Percentiles rank a stretch among this genome's conserved stretches.
phyloP scores from a whole-genome alignment of 2,113 vertebrate genomes.

The Mormoops blainvillei region DNA sequence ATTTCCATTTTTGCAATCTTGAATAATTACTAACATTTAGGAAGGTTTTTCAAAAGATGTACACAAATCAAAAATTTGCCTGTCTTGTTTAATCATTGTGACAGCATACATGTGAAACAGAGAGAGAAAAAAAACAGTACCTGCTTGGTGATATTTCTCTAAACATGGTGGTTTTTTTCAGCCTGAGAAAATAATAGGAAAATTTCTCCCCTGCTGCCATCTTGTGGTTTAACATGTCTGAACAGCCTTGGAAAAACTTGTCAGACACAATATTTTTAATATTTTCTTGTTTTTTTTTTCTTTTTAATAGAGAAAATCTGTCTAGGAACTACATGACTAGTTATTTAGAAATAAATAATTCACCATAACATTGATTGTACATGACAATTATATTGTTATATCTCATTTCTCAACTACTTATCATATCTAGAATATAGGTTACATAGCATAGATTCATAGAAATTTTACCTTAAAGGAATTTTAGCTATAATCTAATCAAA shows the following conservation, averaged over 20 bases:
- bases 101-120: neutral
- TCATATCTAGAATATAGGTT: neutral
- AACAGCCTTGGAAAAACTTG: neutral
- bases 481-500: neutral
- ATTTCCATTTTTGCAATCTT: neutral
- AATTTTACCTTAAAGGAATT: neutral
- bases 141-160: neutral
- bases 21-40: neutral
- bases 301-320: neutral
- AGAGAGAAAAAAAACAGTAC: neutral
- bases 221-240: constrained; percentile 26
- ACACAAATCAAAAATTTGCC: neutral
- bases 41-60: neutral
- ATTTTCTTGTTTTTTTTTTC: neutral
- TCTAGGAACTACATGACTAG: neutral
- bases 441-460: neutral
- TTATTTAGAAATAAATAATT: neutral
- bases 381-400: neutral
- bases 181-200: neutral
- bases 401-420: neutral
- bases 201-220: constrained; percentile 51
- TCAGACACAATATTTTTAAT: neutral
- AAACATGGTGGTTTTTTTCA: neutral
- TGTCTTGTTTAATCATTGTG: neutral
- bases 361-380: neutral